phyloP scores from a whole-genome alignment of 2,888 invertebrate species.

The Polia nebulosa region DNA sequence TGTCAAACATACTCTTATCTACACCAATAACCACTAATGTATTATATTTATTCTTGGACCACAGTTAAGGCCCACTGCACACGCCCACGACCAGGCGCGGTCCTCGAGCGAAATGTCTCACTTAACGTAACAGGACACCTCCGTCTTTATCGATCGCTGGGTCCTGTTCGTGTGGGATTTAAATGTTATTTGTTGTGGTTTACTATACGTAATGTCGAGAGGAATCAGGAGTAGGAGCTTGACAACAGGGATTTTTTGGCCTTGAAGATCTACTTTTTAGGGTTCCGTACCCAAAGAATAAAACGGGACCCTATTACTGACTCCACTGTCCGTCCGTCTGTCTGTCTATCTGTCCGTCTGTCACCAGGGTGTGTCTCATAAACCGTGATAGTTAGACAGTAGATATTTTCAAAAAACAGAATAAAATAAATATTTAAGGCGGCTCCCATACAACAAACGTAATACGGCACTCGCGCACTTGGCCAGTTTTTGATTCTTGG shows the following conservation, averaged over 20 bases:
- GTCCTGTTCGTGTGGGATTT: constrained; percentile 52
- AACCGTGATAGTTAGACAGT: too few species aligned
- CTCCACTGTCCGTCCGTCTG: too few species aligned
- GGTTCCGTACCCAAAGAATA: too few species aligned
- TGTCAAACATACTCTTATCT: constrained; percentile 30
- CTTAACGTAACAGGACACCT: constrained; percentile 82
- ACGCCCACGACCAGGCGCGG: constrained; percentile 77
- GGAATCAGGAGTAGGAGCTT: constrained; percentile 6
- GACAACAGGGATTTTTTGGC: not conserved
- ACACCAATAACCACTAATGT: constrained; percentile 22
- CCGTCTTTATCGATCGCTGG: constrained; percentile 72
- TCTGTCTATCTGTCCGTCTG: too few species aligned
- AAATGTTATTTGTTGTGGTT: constrained; percentile 51
- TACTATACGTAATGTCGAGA: constrained; percentile 18
- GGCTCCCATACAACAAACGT: too few species aligned
- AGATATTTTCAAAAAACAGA: too few species aligned
- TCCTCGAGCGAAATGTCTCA: constrained; percentile 84
- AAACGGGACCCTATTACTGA: too few species aligned
- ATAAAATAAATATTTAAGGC: too few species aligned
- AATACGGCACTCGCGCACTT: too few species aligned
- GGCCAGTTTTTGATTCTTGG: too few species aligned
- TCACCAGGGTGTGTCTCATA: too few species aligned
- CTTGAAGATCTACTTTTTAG: not conserved
- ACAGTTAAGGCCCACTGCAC: constrained; percentile 52
- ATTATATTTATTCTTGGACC: constrained; percentile 63